Conservation (phyloP, 2,797 vertebrate species). For the Halcyon chelicuti region DNA sequence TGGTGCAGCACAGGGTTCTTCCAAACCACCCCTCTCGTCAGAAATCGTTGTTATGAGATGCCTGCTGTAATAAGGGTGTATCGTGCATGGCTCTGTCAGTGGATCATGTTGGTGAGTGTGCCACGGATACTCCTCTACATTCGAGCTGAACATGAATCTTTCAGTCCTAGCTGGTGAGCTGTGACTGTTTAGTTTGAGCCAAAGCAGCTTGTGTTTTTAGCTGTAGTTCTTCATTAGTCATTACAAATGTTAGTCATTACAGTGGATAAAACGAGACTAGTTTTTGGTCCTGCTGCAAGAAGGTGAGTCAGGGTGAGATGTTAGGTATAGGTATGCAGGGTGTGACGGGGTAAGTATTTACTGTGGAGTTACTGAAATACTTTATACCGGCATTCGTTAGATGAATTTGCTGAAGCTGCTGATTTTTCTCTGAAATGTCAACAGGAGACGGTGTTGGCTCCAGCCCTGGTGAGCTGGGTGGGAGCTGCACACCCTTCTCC, state of each 20-base stretch:
- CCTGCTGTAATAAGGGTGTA: slow-evolving; percentile 26
- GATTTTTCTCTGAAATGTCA: neutral
- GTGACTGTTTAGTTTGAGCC: slow-evolving; percentile 12
- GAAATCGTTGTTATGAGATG: slow-evolving; percentile 26
- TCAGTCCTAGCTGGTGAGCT: slow-evolving; percentile 18
- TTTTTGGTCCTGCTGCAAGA: neutral
- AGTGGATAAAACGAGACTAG: neutral
- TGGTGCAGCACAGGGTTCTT: slow-evolving; percentile 32
- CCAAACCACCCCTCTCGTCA: slow-evolving; percentile 54
- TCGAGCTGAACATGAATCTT: slow-evolving; percentile 35
- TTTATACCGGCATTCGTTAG: neutral
- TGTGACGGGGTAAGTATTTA: neutral
- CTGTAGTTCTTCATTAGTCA: slow-evolving; percentile 34
- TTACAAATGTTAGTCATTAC: slow-evolving; percentile 16
- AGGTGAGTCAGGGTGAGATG: slow-evolving; percentile 22
- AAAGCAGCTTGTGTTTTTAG: slow-evolving; percentile 52
- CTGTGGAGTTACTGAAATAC: neutral
- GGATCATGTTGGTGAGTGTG: neutral
- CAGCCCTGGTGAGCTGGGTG: neutral
- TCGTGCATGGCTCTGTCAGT: neutral
- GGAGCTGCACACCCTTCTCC: neutral
- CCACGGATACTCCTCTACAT: slow-evolving; percentile 43
- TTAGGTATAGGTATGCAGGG: neutral
- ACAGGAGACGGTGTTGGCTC: neutral
- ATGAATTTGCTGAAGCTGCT: slow-evolving; percentile 16